Base-by-base conservation (phyloP, 2,888 invertebrate genomes). In the Melipona beecheii region DNA sequence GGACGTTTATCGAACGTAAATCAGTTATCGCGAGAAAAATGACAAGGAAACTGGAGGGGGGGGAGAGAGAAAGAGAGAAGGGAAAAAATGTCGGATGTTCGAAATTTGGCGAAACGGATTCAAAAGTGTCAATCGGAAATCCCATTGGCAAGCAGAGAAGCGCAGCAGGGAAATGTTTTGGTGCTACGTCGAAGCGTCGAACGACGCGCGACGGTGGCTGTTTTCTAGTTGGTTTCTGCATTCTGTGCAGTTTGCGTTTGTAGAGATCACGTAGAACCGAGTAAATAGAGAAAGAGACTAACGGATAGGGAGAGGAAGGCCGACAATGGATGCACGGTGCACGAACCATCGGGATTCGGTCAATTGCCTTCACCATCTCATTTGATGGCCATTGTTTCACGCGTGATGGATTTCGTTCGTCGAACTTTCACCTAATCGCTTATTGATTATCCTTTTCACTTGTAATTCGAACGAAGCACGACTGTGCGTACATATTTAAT, bases 351-450 rank as follows among this genome's bases (percentile, higher is more conserved):
- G 27, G 72, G 73, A 74, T 72, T 88, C 89, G 85, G 80, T 87
- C 90, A 87, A 89, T 87, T 87, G 87, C 80, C 77, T 70, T 58
- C 79, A 76, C 85, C 86, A 84, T 90, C 90, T 91, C 91, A 89
- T 91, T 91, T 90, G 86, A 80, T 73, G 78, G n/a, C 86, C 84
- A 89, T 87, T 90, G 88, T 89, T 91, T 86, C 81, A 72, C 68
- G 83, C 77, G 64, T 78, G 82, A 84, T 82, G 66, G 78, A 75
- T 84, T 82, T 74, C 77, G 56, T 36, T 13, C 71, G 43, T 21
- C 64, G 27, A 73, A 77, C 75, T 82, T 82, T 78, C 71, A 71
- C 24, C 71, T 43, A 56, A 62, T 70, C 83, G 66, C 72, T 81
- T 69, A 71, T 83, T 82, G 54, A 81, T 81, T 64, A 81, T 49